phyloP scores from a whole-genome alignment of 2,113 vertebrate genomes.

The Phalacrocorax aristotelis region DNA sequence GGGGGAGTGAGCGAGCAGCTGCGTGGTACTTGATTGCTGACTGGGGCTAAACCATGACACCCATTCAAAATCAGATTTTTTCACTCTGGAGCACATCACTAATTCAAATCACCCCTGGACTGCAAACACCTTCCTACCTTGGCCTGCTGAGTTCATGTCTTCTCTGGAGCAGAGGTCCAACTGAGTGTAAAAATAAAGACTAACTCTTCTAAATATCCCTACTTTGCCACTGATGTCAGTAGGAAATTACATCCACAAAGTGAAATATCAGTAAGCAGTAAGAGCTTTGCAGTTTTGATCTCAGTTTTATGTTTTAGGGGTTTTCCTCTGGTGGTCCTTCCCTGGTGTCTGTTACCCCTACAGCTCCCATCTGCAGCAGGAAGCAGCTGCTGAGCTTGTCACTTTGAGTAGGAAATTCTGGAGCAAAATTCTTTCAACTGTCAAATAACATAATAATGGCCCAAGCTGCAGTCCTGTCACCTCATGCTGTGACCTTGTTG shows the following conservation, averaged over 20 bases:
- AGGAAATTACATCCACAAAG: neutral
- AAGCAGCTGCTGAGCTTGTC: neutral
- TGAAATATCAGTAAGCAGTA: neutral
- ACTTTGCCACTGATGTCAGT: neutral
- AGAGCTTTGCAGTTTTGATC: neutral
- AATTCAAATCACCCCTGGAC: neutral
- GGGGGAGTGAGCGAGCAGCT: too few relatives aligned
- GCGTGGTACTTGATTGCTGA: too few relatives aligned
- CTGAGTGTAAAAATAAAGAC: neutral
- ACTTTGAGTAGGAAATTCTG: neutral
- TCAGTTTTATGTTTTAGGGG: neutral
- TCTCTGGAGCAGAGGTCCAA: neutral
- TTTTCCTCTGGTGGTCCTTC: neutral
- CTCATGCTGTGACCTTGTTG: slow-evolving; percentile 26
- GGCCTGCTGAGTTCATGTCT: neutral
- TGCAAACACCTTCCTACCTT: neutral
- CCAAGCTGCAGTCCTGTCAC: neutral
- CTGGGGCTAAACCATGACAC: too few relatives aligned
- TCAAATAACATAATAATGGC: neutral
- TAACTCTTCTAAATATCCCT: neutral
- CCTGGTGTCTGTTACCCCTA: neutral
- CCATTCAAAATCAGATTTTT: neutral
- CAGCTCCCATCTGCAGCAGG: neutral
- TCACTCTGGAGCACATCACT: neutral
- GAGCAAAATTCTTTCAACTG: neutral